A percentile compares a stretch with the other conserved stretches of the same genome.
Evolutionary conservation across 2,888 invertebrate genomes (phyloP).

Genomic region (Brenthis hecate): DNA sequence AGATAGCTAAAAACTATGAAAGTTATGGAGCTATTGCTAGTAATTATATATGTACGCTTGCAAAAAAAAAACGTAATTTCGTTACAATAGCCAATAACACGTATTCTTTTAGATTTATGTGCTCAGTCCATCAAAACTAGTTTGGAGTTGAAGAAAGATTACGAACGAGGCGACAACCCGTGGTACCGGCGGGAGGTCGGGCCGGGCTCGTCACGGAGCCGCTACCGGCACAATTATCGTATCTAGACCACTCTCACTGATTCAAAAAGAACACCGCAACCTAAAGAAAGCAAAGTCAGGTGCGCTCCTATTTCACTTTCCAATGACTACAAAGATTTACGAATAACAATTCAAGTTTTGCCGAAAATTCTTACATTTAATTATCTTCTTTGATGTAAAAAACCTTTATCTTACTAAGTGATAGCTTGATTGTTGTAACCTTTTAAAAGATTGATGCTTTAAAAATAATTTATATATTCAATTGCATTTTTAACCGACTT

Average conservation of each 20-base stretch:
- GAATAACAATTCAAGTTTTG: conserved; percentile 53
- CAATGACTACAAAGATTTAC: conserved; percentile 60
- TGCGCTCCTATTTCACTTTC: conserved; percentile 82
- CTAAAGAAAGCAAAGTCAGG: conserved; percentile 80
- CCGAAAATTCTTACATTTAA: conserved; percentile 48
- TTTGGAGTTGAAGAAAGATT: conserved; percentile 33
- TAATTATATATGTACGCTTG: too few species aligned
- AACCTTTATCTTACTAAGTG: conserved; percentile 76
- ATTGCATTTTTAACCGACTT: too few species aligned
- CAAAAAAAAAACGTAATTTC: too few species aligned
- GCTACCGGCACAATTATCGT: conserved; percentile 77
- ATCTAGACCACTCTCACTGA: conserved; percentile 82
- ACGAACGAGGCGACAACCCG: conserved; percentile 39
- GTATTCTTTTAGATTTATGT: conserved; percentile 18
- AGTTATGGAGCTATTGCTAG: too few species aligned
- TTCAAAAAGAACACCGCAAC: conserved; percentile 76
- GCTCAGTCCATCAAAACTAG: conserved; percentile 31
- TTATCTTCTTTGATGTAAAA: conserved; percentile 77
- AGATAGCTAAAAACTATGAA: neutral
- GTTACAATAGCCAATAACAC: neutral
- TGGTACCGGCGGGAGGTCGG: conserved; percentile 52
- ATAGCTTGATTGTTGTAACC: conserved; percentile 59
- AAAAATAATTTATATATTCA: neutral
- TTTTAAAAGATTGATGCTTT: conserved; percentile 45
- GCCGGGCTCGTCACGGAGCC: conserved; percentile 65